Evolutionary conservation across 2,113 vertebrate genomes (phyloP), one percentile per base, ranked within the genome.

Genomic region (Capra hircus): DNA sequence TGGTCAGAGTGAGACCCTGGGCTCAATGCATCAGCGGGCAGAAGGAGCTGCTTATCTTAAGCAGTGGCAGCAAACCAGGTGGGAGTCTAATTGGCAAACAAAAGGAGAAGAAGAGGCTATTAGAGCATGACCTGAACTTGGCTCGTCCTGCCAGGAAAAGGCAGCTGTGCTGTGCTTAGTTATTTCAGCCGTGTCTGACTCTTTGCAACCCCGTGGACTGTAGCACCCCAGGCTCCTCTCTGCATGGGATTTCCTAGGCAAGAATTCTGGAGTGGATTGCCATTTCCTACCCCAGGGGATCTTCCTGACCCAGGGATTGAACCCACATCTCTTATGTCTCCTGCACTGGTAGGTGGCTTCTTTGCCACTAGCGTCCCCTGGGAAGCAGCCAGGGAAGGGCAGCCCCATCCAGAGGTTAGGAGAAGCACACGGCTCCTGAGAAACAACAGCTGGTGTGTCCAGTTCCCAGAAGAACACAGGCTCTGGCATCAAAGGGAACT

Each of bases 71-170:
- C 11, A 17, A 89, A 77, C 64, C 36, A 6, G 36, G 9, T 19
- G 28, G 86, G 81, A 96, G 59, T 91, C 82, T 98, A 94, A 97
- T 89, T 97, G 96, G 97, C 88, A 98, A 91, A 91, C 60, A 50
- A 30, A 93, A 88, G 74, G 90, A 64, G 50, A 82, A 84, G 13
- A 36, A n/a, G 23, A 91, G 55, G 64, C 33, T 28, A 30, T 10
- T 88, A 74, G 50, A 91, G 95, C 85, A 1, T 93, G 93, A 88
- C 74, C 67, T 40, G 55, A 77, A 40, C 57, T 25, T 43, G 33
- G 78, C 88, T 86, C 25, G 14, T 50, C 77, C 82, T n/a, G 59
- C 48, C 36, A 25, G 80, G 36, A 74, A 88, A 77, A 33, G 15
- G 80, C 80, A 59, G 59, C 27, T 27, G 71, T 3, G 3, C 23